These are phyloP conservation scores for Polypterus bichir DNA, from an alignment of 2,113 vertebrate species.

Conservation along the genomic window DNA sequence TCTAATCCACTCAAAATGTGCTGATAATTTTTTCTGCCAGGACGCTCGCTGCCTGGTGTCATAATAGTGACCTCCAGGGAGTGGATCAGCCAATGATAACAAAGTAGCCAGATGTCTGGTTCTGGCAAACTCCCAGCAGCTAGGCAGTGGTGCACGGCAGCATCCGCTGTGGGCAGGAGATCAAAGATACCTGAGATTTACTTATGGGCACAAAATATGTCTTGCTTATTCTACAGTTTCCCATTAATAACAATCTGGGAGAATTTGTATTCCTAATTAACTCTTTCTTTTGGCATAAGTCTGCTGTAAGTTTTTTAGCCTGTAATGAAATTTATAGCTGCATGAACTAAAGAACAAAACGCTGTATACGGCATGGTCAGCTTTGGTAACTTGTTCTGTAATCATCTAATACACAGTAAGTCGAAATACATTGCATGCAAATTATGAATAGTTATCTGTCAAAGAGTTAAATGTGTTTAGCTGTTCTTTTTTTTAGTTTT, in stretches of 20 bases:
- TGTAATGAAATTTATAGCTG: constrained; percentile 26
- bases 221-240: constrained; percentile 72
- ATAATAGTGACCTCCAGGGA: constrained; percentile 83
- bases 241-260: constrained; percentile 95
- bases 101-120: constrained; percentile 99
- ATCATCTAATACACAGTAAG: too few relatives aligned
- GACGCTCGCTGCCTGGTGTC: constrained; percentile 91
- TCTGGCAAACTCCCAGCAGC: constrained; percentile 89
- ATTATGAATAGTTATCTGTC: too few relatives aligned
- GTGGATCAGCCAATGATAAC: constrained; percentile 97
- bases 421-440: too few relatives aligned
- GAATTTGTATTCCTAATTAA: constrained; percentile 99
- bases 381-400: too few relatives aligned
- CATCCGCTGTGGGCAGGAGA: constrained; percentile 84
- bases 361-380: too few relatives aligned
- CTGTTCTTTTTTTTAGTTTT: too few relatives aligned
- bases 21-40: constrained; percentile 92
- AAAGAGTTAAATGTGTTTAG: too few relatives aligned
- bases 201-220: constrained; percentile 94
- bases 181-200: constrained; percentile 99
- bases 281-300: constrained; percentile 86
- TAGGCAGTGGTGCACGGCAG: constrained; percentile 73
- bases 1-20: constrained; percentile 78
- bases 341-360: too few relatives aligned
- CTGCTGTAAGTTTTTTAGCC: constrained; percentile 50